Base-by-base conservation (phyloP, 2,888 invertebrate species). In the Limnephilus marmoratus region DNA sequence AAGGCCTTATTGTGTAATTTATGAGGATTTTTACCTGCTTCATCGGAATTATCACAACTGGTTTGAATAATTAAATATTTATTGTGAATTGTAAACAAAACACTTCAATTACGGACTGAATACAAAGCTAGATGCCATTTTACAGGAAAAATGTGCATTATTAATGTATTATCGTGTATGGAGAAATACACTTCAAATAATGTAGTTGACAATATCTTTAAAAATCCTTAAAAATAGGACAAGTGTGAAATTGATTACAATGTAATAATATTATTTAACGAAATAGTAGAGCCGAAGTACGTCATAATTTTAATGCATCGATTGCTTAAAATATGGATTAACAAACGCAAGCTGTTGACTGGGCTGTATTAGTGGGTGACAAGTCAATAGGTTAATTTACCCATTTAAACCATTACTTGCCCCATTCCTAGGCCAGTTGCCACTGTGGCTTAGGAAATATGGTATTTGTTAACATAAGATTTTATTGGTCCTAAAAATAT, bases 21-120 rank as follows among this genome's bases (percentile, higher is more conserved):
- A 68, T 68, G 24, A 68, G 24, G 7, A 68, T 68, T 53, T 53
- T 53, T 13, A 13, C 24, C 18, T 68, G 18, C 18, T 53, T 49
- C 15, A 13, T 53, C 4, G 4, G 53, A 24, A 9, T 68, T 7
- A 68, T 24, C 5, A n/a, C 24, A 68, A 68, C 68, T 68, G 68
- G 24, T 68, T 68, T 68, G 53, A 68, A 68, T 7, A 68, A 68
- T 68, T 9, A 83, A 83, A 37, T 83, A 83, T 83, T 37, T 37
- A 18, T 34, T 83, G 34, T 18, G 5, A 83, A 83, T 83, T 34
- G 12, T 83, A 83, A 18, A 18, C 18, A 68, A 68, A 53, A 68
- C 45, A 34, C 37, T 83, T 83, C 83, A 83, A 83, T 37, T 37
- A 83, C 37, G 18, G 83, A 83, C 83, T 37, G 83, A 34, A 83